A percentile compares a stretch with the other conserved stretches of the same genome.
Conservation (phyloP, 2,888 invertebrate genomes). For the Drosophila ezoana region DNA sequence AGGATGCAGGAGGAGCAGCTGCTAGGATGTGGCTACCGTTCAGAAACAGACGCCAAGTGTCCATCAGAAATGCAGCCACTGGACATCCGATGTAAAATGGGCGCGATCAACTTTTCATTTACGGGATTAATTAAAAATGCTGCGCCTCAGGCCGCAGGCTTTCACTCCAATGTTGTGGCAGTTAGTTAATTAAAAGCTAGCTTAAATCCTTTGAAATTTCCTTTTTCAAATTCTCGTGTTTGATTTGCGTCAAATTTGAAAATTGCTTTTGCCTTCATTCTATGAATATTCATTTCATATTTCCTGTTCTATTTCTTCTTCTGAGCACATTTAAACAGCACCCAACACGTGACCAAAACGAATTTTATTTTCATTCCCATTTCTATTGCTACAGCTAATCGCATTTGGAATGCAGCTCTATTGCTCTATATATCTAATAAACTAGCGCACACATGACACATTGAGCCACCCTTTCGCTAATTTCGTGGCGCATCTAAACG, state of each 20-base stretch:
- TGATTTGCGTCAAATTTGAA: background rate
- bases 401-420: slow-evolving; percentile 49
- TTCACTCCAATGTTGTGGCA: slow-evolving; percentile 72
- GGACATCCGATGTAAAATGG: slow-evolving; percentile 41
- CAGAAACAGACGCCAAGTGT: slow-evolving; percentile 73
- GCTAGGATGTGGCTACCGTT: slow-evolving; percentile 26
- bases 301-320: slow-evolving; percentile 33
- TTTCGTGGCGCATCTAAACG: slow-evolving; percentile 58
- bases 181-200: slow-evolving; percentile 56
- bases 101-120: slow-evolving; percentile 18
- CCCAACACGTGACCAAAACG: slow-evolving; percentile 85
- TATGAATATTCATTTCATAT: slow-evolving; percentile 36
- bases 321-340: slow-evolving; percentile 73
- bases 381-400: slow-evolving; percentile 63
- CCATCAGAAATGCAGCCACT: slow-evolving; percentile 75
- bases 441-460: slow-evolving; percentile 39
- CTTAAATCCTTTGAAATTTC: slow-evolving; percentile 9
- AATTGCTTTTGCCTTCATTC: slow-evolving; percentile 23
- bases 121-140: slow-evolving; percentile 70
- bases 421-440: slow-evolving; percentile 43
- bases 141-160: slow-evolving; percentile 48
- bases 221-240: slow-evolving; percentile 1
- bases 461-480: slow-evolving; percentile 72
- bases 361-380: slow-evolving; percentile 84
- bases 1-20: background rate